Evolutionary conservation across 2,797 vertebrate species (phyloP).

Genomic region (Danio tinwini): DNA sequence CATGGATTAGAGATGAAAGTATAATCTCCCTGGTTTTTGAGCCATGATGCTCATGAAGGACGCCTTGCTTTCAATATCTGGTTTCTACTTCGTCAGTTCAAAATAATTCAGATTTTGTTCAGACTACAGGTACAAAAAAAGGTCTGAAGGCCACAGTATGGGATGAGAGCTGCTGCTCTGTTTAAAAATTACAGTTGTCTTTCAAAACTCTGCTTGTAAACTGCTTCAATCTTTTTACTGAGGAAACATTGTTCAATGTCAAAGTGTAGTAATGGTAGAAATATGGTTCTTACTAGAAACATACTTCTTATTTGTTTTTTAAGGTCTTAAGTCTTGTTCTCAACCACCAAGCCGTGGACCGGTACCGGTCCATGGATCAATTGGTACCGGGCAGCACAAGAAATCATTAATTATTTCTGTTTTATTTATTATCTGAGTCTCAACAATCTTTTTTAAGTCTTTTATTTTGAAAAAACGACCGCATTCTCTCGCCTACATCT

Average conservation of each 20-base stretch:
- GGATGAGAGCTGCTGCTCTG: slow-evolving; percentile 22
- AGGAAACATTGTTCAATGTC: slow-evolving; percentile 74
- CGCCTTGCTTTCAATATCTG: not conserved
- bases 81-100: not conserved
- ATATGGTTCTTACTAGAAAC: no score
- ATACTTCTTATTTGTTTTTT: no score
- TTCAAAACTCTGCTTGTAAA: not conserved
- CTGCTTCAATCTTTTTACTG: slow-evolving; percentile 59
- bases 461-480: no score
- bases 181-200: slow-evolving; percentile 38
- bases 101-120: slow-evolving; percentile 10
- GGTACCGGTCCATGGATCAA: no score
- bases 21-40: not conserved
- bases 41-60: not conserved
- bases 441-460: no score
- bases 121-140: not conserved
- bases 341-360: no score
- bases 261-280: slow-evolving; percentile 62
- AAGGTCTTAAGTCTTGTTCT: no score
- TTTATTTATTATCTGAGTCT: no score
- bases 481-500: no score
- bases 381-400: no score
- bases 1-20: not conserved
- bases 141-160: slow-evolving; percentile 23
- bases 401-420: no score